Conservation (phyloP, 2,113 vertebrate species). For the Megalops atlanticus region DNA sequence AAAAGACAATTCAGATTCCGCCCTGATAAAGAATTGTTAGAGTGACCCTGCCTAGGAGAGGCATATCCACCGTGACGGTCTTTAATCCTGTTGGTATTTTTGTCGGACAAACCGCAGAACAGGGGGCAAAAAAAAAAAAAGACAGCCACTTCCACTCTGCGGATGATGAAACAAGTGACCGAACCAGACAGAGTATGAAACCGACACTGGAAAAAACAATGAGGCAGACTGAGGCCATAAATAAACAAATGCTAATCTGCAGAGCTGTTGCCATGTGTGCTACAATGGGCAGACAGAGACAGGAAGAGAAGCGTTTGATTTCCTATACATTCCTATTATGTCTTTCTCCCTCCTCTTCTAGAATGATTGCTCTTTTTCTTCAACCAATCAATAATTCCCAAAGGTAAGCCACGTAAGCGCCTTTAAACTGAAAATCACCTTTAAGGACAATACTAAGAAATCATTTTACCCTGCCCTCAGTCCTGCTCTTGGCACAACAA, state of each 20-base stretch:
- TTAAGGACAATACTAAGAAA: neutral
- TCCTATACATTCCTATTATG: neutral
- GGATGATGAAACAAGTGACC: neutral
- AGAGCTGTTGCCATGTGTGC: neutral
- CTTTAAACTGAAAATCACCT: neutral
- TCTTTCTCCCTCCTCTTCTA: too few relatives aligned
- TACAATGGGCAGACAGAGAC: too few relatives aligned
- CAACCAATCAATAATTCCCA: neutral
- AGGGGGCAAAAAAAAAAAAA: neutral
- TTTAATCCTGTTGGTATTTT: neutral
- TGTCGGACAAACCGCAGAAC: neutral
- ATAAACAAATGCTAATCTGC: neutral
- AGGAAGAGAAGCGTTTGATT: neutral
- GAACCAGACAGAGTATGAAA: neutral
- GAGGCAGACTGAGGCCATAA: neutral
- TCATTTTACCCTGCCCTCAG: neutral
- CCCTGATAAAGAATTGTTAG: neutral
- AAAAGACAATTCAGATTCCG: neutral
- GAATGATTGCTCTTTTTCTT: neutral
- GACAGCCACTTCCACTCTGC: neutral
- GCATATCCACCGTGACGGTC: neutral
- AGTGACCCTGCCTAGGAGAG: neutral
- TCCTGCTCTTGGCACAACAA: neutral
- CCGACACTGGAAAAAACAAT: neutral
- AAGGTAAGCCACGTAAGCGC: neutral